Evolutionary conservation across 2,888 invertebrate genomes (phyloP).

Genomic region (Napeogenes sylphis): DNA sequence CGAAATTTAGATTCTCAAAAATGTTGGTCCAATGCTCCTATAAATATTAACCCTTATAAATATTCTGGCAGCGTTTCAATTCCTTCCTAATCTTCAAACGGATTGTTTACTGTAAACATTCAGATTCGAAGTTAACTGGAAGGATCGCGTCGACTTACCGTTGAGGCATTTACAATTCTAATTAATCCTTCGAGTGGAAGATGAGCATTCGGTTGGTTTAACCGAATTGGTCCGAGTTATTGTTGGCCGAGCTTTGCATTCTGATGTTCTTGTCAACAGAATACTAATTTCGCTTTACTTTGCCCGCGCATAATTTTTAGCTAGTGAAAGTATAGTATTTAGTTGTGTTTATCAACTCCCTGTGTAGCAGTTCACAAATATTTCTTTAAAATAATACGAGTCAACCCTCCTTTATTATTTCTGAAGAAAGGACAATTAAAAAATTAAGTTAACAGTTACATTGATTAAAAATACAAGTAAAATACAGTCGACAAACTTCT

Average conservation of each 20-base stretch:
- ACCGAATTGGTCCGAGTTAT: constrained; percentile 55
- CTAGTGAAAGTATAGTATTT: background rate
- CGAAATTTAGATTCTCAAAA: constrained; percentile 8
- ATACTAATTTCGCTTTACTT: constrained; percentile 34
- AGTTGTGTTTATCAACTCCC: no score
- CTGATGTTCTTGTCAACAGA: constrained; percentile 48
- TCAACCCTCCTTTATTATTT: background rate
- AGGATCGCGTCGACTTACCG: constrained; percentile 55
- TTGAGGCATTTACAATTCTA: constrained; percentile 71
- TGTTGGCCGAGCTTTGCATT: constrained; percentile 65
- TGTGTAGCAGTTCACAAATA: no score
- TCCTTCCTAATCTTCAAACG: constrained; percentile 69
- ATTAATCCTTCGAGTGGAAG: constrained; percentile 66
- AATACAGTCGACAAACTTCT: no score
- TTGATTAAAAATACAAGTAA: no score
- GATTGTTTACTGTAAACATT: constrained; percentile 74
- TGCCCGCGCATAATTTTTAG: background rate
- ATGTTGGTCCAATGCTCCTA: constrained; percentile 23
- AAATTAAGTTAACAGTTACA: no score
- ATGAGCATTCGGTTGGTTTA: constrained; percentile 58
- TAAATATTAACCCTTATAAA: constrained; percentile 63
- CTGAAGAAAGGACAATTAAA: no score
- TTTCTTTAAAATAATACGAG: no score
- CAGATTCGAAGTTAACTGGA: constrained; percentile 70
- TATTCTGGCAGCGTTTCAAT: constrained; percentile 62